Conservation (phyloP, 2,113 vertebrate species). For the Platysternon megacephalum region DNA sequence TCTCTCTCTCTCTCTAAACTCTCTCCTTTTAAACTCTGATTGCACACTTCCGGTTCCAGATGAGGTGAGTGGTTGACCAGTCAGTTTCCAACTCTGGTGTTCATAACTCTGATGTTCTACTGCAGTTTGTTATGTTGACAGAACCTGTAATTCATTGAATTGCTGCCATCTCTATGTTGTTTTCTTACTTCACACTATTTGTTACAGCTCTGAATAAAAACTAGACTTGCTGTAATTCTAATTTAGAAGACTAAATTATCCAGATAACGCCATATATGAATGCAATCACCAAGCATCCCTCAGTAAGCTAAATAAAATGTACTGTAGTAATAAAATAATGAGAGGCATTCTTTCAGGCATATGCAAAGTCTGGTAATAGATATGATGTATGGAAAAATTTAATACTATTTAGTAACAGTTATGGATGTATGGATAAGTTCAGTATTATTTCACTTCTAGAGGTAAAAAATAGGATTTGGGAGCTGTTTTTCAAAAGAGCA, state of each 20-base stretch:
- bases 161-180: background rate
- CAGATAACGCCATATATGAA: background rate
- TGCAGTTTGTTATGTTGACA: background rate
- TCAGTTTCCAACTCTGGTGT: too few relatives aligned
- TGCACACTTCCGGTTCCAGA: too few relatives aligned
- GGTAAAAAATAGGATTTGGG: background rate
- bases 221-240: background rate
- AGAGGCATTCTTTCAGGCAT: background rate
- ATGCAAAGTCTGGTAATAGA: background rate
- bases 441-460: background rate
- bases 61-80: too few relatives aligned
- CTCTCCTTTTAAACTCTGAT: too few relatives aligned
- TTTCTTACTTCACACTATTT: background rate
- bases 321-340: background rate
- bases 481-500: background rate
- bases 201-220: slow-evolving; percentile 2
- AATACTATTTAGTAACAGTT: background rate
- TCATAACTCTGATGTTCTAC: too few relatives aligned
- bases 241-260: background rate
- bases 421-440: background rate
- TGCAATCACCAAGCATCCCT: background rate
- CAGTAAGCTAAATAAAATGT: slow-evolving; percentile 19
- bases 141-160: background rate
- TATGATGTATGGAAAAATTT: background rate
- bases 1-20: too few relatives aligned